Evolutionary conservation across 2,113 vertebrate species (phyloP), one percentile per base, ranked within the genome.

Genomic region (Copsychus sechellarum): DNA sequence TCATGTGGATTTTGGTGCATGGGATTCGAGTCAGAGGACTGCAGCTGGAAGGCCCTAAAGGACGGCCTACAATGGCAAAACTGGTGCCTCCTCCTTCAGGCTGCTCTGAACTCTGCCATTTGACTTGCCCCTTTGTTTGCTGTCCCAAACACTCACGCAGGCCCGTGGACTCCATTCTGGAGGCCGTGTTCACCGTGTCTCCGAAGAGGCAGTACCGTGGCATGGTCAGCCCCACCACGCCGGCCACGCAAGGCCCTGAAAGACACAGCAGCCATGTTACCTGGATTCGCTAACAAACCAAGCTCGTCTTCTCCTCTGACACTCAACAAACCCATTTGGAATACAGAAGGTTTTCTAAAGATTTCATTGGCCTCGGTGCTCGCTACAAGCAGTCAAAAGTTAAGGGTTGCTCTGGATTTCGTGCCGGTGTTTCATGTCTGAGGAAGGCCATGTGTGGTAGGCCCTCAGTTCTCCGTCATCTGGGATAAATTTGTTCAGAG

Each of bases 131-230:
- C 13, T 88, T 50, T 48, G 36, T 60, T 10, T 28, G 17, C 18
- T 8, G 3, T 9, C 34, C 14, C 36, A 33, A 15, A 34, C 28
- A 98, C 98, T 98, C 94, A 99, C 98, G 98, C 97, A 99, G 96
- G 62, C 99, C 98, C 2, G 99, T 99, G 95, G 99, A 99, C 98
- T 99, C 99, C 98, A 99, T 99, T 66, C 98, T 95, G 33, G 99
- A 99, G 0, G 99, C 98, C 0, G 99, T 99, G 97, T 99, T 99
- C 86, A 99, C 98, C 0, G 99, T 99, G 97, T 99, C 99, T 79
- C 99, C 99, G 20, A 99, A 99, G 94, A 99, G 99, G 98, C 99
- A 99, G 94, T 99, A 99, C 42, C 98, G 98, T n/a, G 99, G 99
- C 99, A 99, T 99, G 22, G 98, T 99, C 60, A 99, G 98, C 34